Evolutionary conservation across 2,113 vertebrate genomes (phyloP).

Genomic region (Ptyas mucosa): DNA sequence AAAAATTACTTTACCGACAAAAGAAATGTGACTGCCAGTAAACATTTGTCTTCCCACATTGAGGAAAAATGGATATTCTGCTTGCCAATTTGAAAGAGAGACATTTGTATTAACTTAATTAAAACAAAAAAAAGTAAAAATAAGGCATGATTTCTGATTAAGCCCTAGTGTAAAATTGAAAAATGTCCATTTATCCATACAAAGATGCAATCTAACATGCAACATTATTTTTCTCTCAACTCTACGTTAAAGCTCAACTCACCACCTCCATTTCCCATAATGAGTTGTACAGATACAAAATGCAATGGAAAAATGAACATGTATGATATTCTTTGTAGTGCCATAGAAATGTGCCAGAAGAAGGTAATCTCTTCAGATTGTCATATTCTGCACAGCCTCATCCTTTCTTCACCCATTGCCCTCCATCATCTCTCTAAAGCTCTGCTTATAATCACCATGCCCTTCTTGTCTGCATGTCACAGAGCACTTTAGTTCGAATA

Average conservation of each 20-base stretch:
- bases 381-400: not conserved
- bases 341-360: not conserved
- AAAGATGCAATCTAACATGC: not conserved
- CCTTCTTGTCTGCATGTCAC: not conserved
- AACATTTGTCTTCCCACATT: too few relatives aligned
- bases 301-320: not conserved
- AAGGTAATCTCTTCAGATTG: not conserved
- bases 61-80: not conserved
- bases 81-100: too few relatives aligned
- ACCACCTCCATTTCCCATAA: not conserved
- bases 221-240: not conserved
- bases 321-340: constrained; percentile 3
- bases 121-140: not conserved
- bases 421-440: not conserved
- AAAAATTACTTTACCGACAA: not conserved
- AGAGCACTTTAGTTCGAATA: not conserved
- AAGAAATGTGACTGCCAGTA: not conserved
- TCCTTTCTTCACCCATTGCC: constrained; percentile 1
- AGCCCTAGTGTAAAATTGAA: not conserved
- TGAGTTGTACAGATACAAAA: not conserved
- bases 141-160: not conserved
- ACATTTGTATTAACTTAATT: not conserved
- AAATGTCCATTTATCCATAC: too few relatives aligned
- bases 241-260: not conserved
- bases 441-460: not conserved